Conservation (phyloP, 2,113 vertebrate genomes). For the Seriola rivoliana region DNA sequence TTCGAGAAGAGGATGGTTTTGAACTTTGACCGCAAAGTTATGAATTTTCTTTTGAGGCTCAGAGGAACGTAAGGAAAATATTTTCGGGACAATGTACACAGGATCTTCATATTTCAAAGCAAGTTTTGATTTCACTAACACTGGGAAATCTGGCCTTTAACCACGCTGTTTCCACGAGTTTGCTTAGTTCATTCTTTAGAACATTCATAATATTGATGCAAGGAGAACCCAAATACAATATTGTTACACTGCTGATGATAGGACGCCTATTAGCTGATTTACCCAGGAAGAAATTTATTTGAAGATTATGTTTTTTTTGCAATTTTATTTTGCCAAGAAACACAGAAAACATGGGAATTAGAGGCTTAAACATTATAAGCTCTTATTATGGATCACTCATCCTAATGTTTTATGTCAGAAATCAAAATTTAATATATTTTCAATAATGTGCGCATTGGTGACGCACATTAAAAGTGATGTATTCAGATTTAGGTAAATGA, state of each 20-base stretch:
- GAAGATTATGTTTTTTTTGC: background rate
- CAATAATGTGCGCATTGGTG: background rate
- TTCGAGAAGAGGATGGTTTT: conserved; percentile 61
- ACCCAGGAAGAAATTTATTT: background rate
- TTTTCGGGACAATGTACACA: conserved; percentile 75
- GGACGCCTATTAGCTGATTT: conserved; percentile 24
- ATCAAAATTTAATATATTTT: background rate
- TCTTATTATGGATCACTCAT: conserved; percentile 79
- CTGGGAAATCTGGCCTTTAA: conserved; percentile 69
- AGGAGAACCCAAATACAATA: conserved; percentile 52
- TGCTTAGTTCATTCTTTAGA: conserved; percentile 71
- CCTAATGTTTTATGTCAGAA: background rate
- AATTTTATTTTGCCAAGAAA: conserved; percentile 15
- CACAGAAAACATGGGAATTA: conserved; percentile 69
- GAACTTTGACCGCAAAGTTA: conserved; percentile 86
- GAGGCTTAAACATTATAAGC: conserved; percentile 66
- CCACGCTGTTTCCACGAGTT: conserved; percentile 69
- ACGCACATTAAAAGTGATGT: background rate
- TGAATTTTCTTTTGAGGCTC: conserved; percentile 82
- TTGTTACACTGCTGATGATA: conserved; percentile 33
- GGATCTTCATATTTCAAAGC: conserved; percentile 83
- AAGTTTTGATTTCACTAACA: conserved; percentile 75
- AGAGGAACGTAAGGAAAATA: conserved; percentile 75
- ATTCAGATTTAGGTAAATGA: background rate
- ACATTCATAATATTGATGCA: conserved; percentile 72